phyloP scores from a whole-genome alignment of 1,140 invertebrate genomes.

The Tetramorium parvispinum region DNA sequence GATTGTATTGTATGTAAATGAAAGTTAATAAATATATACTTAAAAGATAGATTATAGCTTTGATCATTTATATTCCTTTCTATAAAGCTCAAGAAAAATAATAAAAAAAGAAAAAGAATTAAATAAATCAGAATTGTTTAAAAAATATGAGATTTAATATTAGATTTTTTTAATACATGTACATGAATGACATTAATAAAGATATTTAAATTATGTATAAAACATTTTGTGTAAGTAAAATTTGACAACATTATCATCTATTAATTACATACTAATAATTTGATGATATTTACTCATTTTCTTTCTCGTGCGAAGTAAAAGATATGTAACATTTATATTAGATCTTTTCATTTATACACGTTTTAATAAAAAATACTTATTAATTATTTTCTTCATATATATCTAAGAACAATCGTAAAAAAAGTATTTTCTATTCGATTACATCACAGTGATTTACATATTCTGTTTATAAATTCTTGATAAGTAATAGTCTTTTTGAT shows the following conservation, averaged over 20 bases:
- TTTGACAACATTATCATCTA: background rate
- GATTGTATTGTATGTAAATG: no score
- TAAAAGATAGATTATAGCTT: no score
- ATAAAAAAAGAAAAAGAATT: no score
- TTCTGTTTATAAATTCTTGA: background rate
- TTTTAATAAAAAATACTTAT: background rate
- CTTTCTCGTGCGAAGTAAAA: background rate
- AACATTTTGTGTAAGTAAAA: background rate
- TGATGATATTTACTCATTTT: background rate
- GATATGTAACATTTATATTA: background rate
- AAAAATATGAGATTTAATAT: no score
- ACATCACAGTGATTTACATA: background rate
- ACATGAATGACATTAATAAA: background rate
- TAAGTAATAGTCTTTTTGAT: no score
- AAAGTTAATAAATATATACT: no score
- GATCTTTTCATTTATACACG: background rate
- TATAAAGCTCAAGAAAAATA: no score
- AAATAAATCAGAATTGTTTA: no score
- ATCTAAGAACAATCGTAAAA: conserved; percentile 9
- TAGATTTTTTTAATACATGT: no score
- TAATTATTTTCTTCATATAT: background rate
- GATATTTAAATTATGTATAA: conserved; percentile 1
- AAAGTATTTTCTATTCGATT: background rate
- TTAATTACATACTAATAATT: background rate
- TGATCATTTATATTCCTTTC: no score